phyloP scores from a whole-genome alignment of 2,797 vertebrate species.

The Gadopsis bispinosus region DNA sequence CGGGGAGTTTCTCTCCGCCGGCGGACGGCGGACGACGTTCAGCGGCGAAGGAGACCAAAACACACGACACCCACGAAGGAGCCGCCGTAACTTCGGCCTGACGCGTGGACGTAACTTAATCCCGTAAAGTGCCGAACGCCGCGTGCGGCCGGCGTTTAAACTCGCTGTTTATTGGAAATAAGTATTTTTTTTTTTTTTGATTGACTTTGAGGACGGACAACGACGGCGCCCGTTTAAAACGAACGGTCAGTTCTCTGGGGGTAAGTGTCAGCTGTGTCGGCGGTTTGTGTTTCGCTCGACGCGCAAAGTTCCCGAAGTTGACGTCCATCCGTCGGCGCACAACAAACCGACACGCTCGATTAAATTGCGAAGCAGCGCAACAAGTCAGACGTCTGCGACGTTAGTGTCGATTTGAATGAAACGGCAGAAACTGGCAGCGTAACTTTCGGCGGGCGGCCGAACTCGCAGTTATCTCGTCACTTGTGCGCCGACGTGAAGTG shows the following conservation, averaged over 20 bases:
- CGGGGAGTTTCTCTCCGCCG: slow-evolving; percentile 58
- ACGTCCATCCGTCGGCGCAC: too few species aligned
- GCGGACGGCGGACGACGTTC: slow-evolving; percentile 46
- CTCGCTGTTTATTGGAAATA: not conserved
- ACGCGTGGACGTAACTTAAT: slow-evolving; percentile 57
- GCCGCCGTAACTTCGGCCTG: slow-evolving; percentile 47
- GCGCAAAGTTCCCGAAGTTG: too few species aligned
- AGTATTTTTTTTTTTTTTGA: not conserved
- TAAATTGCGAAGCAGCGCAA: not conserved
- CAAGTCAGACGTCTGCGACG: not conserved
- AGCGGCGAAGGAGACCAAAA: not conserved
- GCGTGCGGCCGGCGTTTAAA: slow-evolving; percentile 32
- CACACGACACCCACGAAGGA: slow-evolving; percentile 44
- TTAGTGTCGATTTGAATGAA: not conserved
- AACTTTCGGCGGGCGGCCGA: too few species aligned
- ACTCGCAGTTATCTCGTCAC: too few species aligned
- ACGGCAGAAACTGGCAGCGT: slow-evolving; percentile 4
- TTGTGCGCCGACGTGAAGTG: too few species aligned
- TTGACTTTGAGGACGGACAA: slow-evolving; percentile 2
- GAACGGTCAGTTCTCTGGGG: slow-evolving; percentile 2
- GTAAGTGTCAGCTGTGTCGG: slow-evolving; percentile 47
- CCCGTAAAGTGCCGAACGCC: slow-evolving; percentile 22
- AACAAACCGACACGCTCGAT: not conserved
- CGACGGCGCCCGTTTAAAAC: slow-evolving; percentile 41
- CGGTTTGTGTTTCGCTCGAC: too few species aligned